Base-by-base conservation (phyloP, 2,797 vertebrate genomes). In the Pagetopsis macropterus region DNA sequence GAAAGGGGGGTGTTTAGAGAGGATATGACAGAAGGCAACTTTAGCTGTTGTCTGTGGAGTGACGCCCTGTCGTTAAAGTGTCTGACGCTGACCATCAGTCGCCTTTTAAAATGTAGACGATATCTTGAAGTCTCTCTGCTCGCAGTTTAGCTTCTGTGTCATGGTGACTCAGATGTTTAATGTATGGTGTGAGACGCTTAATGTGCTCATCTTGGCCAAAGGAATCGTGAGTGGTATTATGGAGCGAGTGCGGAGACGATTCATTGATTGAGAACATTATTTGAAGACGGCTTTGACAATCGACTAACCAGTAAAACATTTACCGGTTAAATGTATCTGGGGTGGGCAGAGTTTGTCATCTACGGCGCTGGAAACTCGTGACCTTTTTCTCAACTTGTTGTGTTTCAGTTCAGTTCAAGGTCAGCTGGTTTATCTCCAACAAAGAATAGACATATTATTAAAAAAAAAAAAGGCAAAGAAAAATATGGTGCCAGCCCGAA, bases 1-100 rank as follows among this genome's bases (percentile, higher is more conserved):
- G 72, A 86, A 87, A 76, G 37, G 64, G 19, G 41, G 40, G 52
- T 57, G 65, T 75, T 68, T 16, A 59, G 58, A 45, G 66, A 79
- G 79, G 83, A 79, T 82, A 48, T 82, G 65, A 78, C 68, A 37
- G 59, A 70, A 80, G n/a, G 58, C 15, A 33, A 59, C 48, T 60
- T 65, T 21, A 66, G 56, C 63, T 52, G 52, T 65, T 37, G 62
- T 66, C 50, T 76, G 52, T 58, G 13, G n/a, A 70, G 61, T 15
- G 51, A 80, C 43, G 12, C 48, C 51, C 59, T 72, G 58, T 52
- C 60, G 16, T 37, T 37, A 51, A 44, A 66, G 31, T 23, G 7
- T 75, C 37, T 58, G n/a, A 75, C 55, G 52, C 63, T 58, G 73
- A 65, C 56, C 41, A 58, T 56, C 37, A 40, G 11, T 37, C 49